Evolutionary conservation across 2,797 vertebrate genomes (phyloP).

Genomic region (Clarias fuscus): DNA sequence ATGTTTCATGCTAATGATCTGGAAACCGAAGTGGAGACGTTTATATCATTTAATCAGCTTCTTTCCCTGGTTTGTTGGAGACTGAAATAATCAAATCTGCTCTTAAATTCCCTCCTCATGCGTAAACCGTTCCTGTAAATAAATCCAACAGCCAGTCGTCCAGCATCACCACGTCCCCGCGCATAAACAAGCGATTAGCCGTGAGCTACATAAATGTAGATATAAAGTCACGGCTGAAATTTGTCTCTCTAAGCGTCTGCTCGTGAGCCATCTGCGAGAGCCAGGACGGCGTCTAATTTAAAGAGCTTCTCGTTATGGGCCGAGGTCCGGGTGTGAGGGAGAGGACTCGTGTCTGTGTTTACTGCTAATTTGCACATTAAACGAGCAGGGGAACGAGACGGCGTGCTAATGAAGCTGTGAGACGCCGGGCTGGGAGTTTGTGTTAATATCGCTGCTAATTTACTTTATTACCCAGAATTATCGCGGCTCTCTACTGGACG

Average conservation of each 20-base stretch:
- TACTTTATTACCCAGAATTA: not conserved
- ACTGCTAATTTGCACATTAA: slow-evolving; percentile 56
- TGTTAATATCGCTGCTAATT: slow-evolving; percentile 3
- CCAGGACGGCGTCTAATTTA: slow-evolving; percentile 31
- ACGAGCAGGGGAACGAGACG: slow-evolving; percentile 42
- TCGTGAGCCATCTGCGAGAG: slow-evolving; percentile 47
- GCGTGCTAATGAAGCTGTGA: slow-evolving; percentile 52
- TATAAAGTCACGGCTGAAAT: not conserved
- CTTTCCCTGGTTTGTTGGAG: not conserved
- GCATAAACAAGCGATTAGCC: slow-evolving; percentile 7
- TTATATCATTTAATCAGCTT: not conserved
- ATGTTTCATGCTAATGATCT: not conserved
- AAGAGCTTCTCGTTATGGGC: slow-evolving; percentile 36
- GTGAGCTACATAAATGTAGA: not conserved
- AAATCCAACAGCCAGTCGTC: not conserved
- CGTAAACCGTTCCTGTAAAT: not conserved
- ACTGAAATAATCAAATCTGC: not conserved
- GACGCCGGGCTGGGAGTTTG: not conserved
- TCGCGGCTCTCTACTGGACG: not conserved
- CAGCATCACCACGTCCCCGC: not conserved
- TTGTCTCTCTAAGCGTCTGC: slow-evolving; percentile 6
- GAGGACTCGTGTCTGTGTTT: slow-evolving; percentile 48
- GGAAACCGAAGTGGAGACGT: not conserved
- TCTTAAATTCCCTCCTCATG: not conserved
- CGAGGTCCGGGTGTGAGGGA: slow-evolving; percentile 20